A percentile compares a stretch with the other conserved stretches of the same genome.
These are phyloP conservation scores for Myotis planiceps DNA, from an alignment of 2,797 vertebrate genomes.

Conservation along the genomic window DNA sequence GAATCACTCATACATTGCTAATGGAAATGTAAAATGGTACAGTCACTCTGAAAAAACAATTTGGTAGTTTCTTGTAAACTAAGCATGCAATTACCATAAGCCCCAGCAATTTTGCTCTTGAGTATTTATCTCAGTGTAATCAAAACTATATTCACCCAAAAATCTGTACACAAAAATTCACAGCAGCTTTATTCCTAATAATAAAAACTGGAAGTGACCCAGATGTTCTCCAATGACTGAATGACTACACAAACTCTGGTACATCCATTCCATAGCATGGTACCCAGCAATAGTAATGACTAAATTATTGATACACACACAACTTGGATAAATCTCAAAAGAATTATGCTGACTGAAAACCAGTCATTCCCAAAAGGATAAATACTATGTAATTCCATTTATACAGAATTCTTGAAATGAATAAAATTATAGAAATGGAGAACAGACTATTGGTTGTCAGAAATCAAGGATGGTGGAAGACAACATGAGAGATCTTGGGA, in stretches of 20 bases:
- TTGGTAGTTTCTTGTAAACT: background rate
- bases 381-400: background rate
- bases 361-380: background rate
- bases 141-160: background rate
- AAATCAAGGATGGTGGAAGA: background rate
- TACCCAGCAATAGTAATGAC: background rate
- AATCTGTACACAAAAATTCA: background rate
- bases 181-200: background rate
- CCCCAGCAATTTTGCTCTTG: background rate
- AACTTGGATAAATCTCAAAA: background rate
- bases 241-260: background rate
- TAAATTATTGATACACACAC: background rate
- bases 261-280: background rate
- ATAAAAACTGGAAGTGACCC: background rate
- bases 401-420: background rate
- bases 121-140: background rate
- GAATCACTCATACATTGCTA: background rate
- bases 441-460: background rate
- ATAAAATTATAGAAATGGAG: background rate
- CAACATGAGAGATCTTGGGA: background rate
- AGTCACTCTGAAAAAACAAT: background rate
- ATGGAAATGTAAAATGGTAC: background rate
- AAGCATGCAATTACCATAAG: background rate
- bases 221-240: background rate
- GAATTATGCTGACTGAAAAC: background rate